phyloP scores from a whole-genome alignment of 1,140 invertebrate species.

The Megalopta genalis region DNA sequence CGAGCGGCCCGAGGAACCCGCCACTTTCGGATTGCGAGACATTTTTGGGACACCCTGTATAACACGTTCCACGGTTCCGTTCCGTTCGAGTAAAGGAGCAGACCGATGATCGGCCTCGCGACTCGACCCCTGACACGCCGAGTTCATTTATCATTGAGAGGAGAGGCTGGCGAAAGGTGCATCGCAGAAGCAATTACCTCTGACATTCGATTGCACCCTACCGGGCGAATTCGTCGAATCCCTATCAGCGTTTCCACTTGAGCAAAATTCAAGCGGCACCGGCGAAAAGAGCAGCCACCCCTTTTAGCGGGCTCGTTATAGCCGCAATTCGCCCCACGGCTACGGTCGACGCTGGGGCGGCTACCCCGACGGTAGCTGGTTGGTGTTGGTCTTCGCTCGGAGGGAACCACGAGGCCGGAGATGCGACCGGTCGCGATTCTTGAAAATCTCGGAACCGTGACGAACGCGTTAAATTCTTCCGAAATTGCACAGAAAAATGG shows the following conservation, averaged over 20 bases:
- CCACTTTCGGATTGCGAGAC: too few species aligned
- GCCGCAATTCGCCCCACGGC: neutral
- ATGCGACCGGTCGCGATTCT: too few species aligned
- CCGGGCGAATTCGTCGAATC: constrained; percentile 1
- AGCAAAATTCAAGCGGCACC: neutral
- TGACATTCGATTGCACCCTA: neutral
- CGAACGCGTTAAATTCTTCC: too few species aligned
- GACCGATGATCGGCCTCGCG: neutral
- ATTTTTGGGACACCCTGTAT: too few species aligned
- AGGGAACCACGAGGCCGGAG: neutral
- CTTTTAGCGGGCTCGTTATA: neutral
- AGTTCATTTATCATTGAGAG: neutral
- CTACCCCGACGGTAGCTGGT: neutral
- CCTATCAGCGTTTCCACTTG: neutral
- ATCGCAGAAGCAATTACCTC: neutral
- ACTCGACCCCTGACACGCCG: neutral
- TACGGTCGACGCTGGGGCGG: neutral
- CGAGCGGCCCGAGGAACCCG: too few species aligned
- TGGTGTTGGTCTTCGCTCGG: neutral
- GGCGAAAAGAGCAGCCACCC: neutral
- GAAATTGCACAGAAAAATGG: too few species aligned
- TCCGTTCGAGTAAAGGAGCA: neutral
- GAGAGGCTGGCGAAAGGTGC: neutral
- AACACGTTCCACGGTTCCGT: neutral
- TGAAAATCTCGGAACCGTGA: too few species aligned